These are phyloP conservation scores for Myotis daubentonii DNA, from an alignment of 2,797 vertebrate genomes.

Conservation along the genomic window DNA sequence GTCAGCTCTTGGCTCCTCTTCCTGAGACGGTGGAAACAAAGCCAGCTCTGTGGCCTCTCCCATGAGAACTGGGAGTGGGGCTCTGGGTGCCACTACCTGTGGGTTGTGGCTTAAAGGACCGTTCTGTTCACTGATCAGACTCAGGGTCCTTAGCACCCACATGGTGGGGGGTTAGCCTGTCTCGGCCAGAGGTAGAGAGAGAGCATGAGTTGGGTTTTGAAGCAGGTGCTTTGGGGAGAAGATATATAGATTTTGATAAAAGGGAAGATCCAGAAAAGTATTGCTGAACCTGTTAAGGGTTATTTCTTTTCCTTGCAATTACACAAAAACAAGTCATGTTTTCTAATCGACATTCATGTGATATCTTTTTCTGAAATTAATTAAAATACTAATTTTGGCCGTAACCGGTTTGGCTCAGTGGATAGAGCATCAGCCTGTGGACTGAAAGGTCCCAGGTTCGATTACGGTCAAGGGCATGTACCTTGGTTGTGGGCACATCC, in stretches of 20 bases:
- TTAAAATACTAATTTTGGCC: conserved; percentile 62
- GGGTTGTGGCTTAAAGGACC: conserved; percentile 74
- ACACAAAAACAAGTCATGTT: conserved; percentile 47
- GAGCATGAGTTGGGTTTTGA: neutral
- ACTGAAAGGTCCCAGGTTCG: no score
- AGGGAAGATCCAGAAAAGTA: conserved; percentile 26
- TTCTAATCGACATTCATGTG: conserved; percentile 56
- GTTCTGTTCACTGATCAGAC: conserved; percentile 67
- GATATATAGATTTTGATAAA: neutral
- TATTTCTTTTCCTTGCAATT: conserved; percentile 41
- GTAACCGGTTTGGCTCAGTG: no score
- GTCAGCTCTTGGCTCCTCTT: conserved; percentile 65
- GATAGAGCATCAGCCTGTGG: no score
- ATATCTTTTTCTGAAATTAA: conserved; percentile 61
- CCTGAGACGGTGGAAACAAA: conserved; percentile 76
- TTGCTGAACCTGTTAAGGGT: neutral
- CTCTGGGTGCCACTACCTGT: conserved; percentile 62
- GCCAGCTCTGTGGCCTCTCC: conserved; percentile 72
- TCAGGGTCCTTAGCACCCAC: conserved; percentile 65
- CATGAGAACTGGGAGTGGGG: conserved; percentile 11
- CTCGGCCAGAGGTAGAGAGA: neutral
- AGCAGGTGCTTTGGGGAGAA: conserved; percentile 22
- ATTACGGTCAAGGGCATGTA: no score
- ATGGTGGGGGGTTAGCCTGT: neutral
- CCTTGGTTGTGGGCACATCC: no score